A percentile compares a stretch with the other conserved stretches of the same genome.
phyloP scores from a whole-genome alignment of 2,888 invertebrate species.

The Graphium colonna region DNA sequence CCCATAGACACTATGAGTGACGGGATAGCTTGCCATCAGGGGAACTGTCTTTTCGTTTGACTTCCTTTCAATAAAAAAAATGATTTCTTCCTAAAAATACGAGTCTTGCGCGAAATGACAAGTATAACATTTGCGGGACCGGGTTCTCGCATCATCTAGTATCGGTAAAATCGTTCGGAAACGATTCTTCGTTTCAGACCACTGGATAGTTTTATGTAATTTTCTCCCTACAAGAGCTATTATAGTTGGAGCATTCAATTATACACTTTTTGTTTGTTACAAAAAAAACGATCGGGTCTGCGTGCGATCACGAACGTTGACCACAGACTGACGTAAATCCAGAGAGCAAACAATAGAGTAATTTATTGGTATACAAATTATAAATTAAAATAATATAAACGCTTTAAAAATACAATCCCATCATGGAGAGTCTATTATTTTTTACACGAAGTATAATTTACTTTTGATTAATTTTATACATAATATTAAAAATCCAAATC shows the following conservation, averaged over 20 bases:
- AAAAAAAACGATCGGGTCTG: background rate
- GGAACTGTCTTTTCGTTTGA: too few relatives aligned
- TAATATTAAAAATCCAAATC: too few relatives aligned
- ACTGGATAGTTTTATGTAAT: background rate
- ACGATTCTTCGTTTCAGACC: background rate
- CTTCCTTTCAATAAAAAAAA: too few relatives aligned
- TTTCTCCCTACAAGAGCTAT: background rate
- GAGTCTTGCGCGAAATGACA: background rate
- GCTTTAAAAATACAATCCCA: too few relatives aligned
- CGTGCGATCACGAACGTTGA: background rate
- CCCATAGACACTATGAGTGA: too few relatives aligned
- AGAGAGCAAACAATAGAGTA: background rate
- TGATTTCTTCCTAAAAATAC: background rate
- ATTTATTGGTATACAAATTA: background rate
- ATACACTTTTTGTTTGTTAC: background rate
- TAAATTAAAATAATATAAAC: too few relatives aligned
- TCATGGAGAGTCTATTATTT: too few relatives aligned
- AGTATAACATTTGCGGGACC: background rate
- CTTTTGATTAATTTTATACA: too few relatives aligned
- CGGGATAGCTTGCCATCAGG: too few relatives aligned
- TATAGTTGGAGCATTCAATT: background rate
- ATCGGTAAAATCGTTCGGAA: background rate
- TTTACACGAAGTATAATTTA: too few relatives aligned
- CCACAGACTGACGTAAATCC: background rate
- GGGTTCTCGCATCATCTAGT: background rate